phyloP scores from a whole-genome alignment of 2,113 vertebrate genomes.

The Myotis davidii region DNA sequence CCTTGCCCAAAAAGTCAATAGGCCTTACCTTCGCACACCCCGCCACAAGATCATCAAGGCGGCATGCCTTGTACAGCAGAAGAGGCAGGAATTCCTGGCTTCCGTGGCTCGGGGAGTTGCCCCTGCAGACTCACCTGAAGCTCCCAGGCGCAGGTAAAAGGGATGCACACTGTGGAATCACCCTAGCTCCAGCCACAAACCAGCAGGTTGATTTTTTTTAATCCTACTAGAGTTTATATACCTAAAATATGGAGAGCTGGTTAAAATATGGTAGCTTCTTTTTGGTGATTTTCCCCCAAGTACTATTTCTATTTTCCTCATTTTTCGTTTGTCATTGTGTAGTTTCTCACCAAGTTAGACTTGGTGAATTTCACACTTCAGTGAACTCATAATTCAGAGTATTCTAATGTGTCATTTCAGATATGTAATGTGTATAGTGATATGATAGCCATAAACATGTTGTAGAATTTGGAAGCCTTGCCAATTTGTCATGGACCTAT shows the following conservation, averaged over 20 bases:
- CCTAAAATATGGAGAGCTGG: not conserved
- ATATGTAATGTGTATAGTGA: not conserved
- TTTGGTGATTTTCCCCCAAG: not conserved
- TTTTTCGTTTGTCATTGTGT: not conserved
- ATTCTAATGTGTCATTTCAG: not conserved
- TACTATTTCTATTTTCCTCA: constrained; percentile 7
- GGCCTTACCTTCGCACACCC: constrained; percentile 97
- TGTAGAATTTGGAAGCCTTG: constrained; percentile 28
- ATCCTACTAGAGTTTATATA: not conserved
- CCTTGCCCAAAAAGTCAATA: constrained; percentile 98
- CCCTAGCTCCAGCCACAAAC: not conserved
- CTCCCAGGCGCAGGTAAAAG: constrained; percentile 93
- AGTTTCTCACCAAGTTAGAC: not conserved
- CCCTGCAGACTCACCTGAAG: constrained; percentile 97
- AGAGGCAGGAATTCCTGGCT: constrained; percentile 97
- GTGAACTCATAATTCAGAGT: constrained; percentile 24
- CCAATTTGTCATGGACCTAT: not conserved
- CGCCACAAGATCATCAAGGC: constrained; percentile 98
- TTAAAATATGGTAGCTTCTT: constrained; percentile 41
- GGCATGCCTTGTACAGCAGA: constrained; percentile 97
- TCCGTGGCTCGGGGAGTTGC: constrained; percentile 97
- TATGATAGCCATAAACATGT: not conserved
- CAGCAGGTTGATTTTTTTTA: constrained; percentile 9
- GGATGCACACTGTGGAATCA: not conserved
- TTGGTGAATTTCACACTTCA: constrained; percentile 46